Conservation (phyloP, 2,113 vertebrate genomes). For the Cochlearius cochlearius region DNA sequence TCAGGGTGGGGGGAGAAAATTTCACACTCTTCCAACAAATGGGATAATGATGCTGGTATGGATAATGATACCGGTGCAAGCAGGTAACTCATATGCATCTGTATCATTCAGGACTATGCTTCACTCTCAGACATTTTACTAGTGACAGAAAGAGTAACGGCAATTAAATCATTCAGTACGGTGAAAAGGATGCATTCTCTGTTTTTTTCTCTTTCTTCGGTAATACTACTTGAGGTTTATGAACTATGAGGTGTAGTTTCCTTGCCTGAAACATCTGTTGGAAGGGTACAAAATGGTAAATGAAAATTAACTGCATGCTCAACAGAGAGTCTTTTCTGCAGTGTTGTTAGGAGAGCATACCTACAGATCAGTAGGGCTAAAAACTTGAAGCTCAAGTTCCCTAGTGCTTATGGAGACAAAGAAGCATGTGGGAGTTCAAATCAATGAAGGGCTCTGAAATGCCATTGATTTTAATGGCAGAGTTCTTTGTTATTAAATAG, state of each 20-base stretch:
- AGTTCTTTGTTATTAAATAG: not conserved
- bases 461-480: not conserved
- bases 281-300: not conserved
- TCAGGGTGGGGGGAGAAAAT: not conserved
- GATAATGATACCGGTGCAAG: not conserved
- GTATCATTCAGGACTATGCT: not conserved
- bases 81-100: not conserved
- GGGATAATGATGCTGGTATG: not conserved
- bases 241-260: not conserved
- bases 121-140: not conserved
- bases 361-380: not conserved
- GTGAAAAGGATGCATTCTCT: not conserved
- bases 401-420: not conserved
- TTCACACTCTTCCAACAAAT: not conserved
- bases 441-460: not conserved
- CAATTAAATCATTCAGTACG: not conserved
- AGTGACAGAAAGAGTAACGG: not conserved
- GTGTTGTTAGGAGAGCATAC: not conserved
- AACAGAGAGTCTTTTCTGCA: not conserved
- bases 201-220: not conserved
- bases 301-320: not conserved
- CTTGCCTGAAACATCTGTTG: not conserved
- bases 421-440: not conserved
- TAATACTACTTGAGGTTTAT: not conserved
- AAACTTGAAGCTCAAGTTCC: not conserved